Evolutionary conservation across 2,888 invertebrate genomes (phyloP).

Genomic region (Catonia carolina): DNA sequence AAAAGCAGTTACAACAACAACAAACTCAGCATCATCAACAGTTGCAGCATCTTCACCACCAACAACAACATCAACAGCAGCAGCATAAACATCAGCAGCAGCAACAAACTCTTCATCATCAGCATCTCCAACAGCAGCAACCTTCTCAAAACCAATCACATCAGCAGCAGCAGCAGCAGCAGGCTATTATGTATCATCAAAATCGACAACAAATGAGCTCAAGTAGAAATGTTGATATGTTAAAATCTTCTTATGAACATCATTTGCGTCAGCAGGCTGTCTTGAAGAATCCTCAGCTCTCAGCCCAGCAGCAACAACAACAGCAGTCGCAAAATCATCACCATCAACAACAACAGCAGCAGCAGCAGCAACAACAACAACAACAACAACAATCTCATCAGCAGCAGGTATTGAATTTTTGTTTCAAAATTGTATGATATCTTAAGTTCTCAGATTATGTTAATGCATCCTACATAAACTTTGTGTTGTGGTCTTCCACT

Average conservation of each 20-base stretch:
- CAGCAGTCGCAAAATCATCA: constrained; percentile 10
- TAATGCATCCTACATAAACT: too few species aligned
- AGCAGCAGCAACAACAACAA: constrained; percentile 15
- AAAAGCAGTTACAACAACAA: constrained; percentile 18
- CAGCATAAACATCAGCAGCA: not conserved
- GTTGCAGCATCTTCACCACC: not conserved
- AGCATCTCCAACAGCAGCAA: constrained; percentile 23
- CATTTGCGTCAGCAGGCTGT: too few species aligned
- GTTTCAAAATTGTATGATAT: too few species aligned
- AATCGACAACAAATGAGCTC: constrained; percentile 6
- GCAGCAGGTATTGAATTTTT: too few species aligned
- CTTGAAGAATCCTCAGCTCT: too few species aligned
- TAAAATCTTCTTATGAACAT: too few species aligned
- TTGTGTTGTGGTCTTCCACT: too few species aligned
- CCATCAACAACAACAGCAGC: constrained; percentile 6
- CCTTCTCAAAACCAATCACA: constrained; percentile 31
- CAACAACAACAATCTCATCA: too few species aligned
- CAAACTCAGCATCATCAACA: not conserved
- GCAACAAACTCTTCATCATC: not conserved
- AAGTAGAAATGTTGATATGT: too few species aligned
- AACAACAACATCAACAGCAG: constrained; percentile 21
- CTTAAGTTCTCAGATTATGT: too few species aligned
- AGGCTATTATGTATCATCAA: constrained; percentile 19
- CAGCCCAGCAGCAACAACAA: not conserved
- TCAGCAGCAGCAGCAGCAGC: constrained; percentile 24